Base-by-base conservation (phyloP, 64 coral and sea anemone genomes). In the Orbicella faveolata region DNA sequence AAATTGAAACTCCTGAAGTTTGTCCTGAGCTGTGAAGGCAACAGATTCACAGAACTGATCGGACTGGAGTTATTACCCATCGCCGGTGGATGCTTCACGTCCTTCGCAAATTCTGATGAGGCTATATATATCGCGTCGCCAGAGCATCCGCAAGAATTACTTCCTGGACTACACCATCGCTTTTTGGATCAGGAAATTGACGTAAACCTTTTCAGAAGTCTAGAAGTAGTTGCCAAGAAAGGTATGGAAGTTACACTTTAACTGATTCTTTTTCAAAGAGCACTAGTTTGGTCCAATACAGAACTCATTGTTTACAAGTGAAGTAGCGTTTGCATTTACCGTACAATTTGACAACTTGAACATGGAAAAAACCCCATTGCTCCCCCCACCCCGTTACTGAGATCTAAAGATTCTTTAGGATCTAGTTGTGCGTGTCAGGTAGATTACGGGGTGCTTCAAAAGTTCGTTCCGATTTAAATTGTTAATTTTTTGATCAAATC, bases 51-150 rank as follows among this genome's bases (percentile, higher is more conserved):
- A 52, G 39, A 89, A 13, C 90, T 96, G 18, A 34, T 16, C 77
- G 90, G 52, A 57, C 39, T 96, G 17, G 39, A 92, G 13, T 55
- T 96, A 16, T 87, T 96, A 26, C 94, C 94, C 23, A 30, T 96
- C 1, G 74, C 90, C 53, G 41, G 79, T 72, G 89, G 84, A 1
- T 79, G 17, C 9, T 92, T 96, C 51, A 75, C 73, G 3, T 25
- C 18, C 4, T 94, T 94, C 78, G 36, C 79, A 61, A 34, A 62
- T 55, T 6, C 23, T 15, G 26, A 13, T 18, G 25, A 62, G 16
- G 68, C 41, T 10, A 63, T 96, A 9, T 96, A 92, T 36, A 80
- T 92, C 52, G 9, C 53, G 33, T 96, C 90, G 37, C 61, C 65
- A 54, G 86, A 92, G 75, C 90, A 92, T 44, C 90, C 87, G 17